Evolutionary conservation across 2,113 vertebrate genomes (phyloP), one percentile per base, ranked within the genome.

Genomic region (Nothobranchius kuhntae): DNA sequence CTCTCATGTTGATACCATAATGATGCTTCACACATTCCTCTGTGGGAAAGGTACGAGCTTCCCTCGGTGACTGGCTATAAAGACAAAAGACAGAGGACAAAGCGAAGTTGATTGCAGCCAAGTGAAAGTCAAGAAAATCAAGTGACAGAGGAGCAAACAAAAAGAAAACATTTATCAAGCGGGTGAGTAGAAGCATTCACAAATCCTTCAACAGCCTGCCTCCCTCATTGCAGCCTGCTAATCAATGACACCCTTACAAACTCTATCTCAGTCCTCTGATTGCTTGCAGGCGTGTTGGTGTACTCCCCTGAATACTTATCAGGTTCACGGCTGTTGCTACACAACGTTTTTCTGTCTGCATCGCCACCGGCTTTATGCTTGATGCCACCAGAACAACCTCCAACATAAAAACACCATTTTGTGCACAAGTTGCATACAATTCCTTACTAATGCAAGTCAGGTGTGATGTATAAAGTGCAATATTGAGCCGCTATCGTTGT

Each of bases 1-100:
- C 70, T 71, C 58, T 80, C 54, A 53, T 65, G 71, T 58, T 65
- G 82, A 75, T 72, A 61, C 64, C 65, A 48, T 84, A 68, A 80
- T 71, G 76, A 77, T 4, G 35, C 73, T 74, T 75, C 57, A 69
- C 72, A 57, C 61, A n/a, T 77, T 14, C 48, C 45, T 74, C 38
- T 54, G 59, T 60, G 54, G 51, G 66, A 55, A 62, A 66, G 59
- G 61, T 24, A 61, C 72, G 67, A 69, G 72, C 61, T 48, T 62
- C 24, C 65, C 35, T 40, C 0, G 12, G 35, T 44, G 62, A 62
- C 61, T 58, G 40, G 55, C 53, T 50, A 44, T 24, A 44, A 61
- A 68, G 73, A 70, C 7, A 60, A 45, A 64, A 15, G 2, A 0
- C 6, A 14, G 26, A 44, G 61, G 71, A 74, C 61, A 80, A 73